Evolutionary conservation across 23 tunicate species (phyloP).

Genomic region (Ascidia mentula): DNA sequence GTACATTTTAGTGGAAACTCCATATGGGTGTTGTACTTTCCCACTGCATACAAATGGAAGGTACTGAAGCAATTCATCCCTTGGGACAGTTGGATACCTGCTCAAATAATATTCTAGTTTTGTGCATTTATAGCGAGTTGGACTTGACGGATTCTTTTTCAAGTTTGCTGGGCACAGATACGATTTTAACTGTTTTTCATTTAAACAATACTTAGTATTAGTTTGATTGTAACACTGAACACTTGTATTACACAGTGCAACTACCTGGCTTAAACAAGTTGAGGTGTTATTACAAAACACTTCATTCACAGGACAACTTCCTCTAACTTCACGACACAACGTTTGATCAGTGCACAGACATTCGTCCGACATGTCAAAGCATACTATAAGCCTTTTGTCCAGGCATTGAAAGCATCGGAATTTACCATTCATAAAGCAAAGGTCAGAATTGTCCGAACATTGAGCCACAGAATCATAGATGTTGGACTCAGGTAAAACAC

Average conservation of each 20-base stretch:
- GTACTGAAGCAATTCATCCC: no score
- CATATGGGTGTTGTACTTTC: no score
- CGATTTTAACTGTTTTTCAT: no score
- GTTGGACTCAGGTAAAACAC: constrained; percentile 5
- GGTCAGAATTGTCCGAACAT: constrained; percentile 9
- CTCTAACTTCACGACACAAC: neutral
- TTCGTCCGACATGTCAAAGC: constrained; percentile 16
- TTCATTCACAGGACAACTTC: neutral
- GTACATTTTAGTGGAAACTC: no score
- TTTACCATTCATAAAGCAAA: neutral
- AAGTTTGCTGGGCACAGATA: no score
- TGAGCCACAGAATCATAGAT: constrained; percentile 6
- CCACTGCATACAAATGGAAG: no score
- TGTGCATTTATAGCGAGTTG: no score
- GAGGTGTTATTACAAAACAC: neutral
- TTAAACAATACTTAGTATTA: neutral
- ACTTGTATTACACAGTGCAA: neutral
- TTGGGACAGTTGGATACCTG: no score
- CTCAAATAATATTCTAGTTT: no score
- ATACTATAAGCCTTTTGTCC: neutral
- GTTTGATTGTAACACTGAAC: neutral
- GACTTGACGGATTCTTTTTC: no score
- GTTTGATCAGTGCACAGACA: neutral
- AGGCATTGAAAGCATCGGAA: constrained; percentile 10
- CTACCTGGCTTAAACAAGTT: neutral